phyloP scores from a whole-genome alignment of 64 coral and sea anemone genomes.

The Porites lutea region DNA sequence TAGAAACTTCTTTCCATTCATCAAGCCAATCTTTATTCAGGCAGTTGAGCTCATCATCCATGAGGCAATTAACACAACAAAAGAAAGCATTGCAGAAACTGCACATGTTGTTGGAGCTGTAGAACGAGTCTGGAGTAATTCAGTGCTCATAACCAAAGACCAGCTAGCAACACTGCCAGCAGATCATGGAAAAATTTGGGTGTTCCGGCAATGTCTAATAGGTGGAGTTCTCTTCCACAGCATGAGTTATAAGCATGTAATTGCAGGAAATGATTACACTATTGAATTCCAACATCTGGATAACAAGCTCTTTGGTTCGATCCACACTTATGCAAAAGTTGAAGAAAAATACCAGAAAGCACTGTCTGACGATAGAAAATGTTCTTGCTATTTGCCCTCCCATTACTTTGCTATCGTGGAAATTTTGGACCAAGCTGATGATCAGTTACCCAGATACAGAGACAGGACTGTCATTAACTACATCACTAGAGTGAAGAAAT shows the following conservation, averaged over 20 bases:
- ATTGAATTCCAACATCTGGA: neutral
- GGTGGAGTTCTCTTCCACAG: neutral
- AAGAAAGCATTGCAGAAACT: neutral
- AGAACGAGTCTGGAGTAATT: neutral
- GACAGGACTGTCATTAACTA: neutral
- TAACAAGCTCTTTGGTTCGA: neutral
- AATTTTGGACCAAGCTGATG: neutral
- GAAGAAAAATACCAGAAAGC: neutral
- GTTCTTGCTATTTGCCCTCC: neutral
- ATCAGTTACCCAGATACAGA: neutral
- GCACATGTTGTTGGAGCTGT: neutral
- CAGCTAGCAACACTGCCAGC: neutral
- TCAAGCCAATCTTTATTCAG: slow-evolving; percentile 10
- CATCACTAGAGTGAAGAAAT: slow-evolving; percentile 6
- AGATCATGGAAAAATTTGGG: neutral
- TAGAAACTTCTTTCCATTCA: slow-evolving; percentile 12
- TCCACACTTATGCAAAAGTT: neutral
- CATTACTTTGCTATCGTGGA: neutral
- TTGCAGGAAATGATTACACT: neutral
- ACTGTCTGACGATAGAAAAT: neutral
- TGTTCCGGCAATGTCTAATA: neutral
- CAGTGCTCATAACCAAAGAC: neutral
- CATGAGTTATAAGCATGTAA: neutral
- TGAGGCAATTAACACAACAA: slow-evolving; percentile 28
- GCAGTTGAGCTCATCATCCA: slow-evolving; percentile 4